Conservation (phyloP, 2,113 vertebrate genomes). For the Orcinus orca region DNA sequence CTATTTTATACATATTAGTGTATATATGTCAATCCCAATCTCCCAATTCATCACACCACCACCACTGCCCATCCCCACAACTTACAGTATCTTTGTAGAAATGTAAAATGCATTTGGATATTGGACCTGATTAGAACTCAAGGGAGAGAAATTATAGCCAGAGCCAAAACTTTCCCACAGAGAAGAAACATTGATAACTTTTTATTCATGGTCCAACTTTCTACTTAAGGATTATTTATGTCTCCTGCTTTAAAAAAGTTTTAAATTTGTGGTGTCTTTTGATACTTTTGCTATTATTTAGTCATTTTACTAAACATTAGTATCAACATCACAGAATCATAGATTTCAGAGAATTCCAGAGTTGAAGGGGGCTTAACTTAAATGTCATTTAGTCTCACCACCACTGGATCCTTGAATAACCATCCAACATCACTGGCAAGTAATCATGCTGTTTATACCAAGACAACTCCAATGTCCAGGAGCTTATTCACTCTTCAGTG, state of each 20-base stretch:
- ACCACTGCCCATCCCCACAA: too few relatives aligned
- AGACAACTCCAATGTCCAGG: neutral
- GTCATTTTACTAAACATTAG: neutral
- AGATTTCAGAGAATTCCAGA: conserved; percentile 1
- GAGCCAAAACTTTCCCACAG: neutral
- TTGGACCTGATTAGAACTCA: conserved; percentile 21
- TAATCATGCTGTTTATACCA: neutral
- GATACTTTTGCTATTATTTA: neutral
- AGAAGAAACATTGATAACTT: neutral
- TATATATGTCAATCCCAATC: too few relatives aligned
- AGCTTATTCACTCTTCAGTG: neutral
- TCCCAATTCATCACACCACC: too few relatives aligned
- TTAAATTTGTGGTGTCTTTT: neutral
- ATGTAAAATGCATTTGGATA: neutral
- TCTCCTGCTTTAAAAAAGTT: neutral
- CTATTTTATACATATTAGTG: too few relatives aligned
- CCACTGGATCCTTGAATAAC: neutral
- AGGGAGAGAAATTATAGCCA: neutral
- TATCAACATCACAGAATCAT: neutral
- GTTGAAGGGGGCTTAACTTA: neutral
- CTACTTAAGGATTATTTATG: conserved; percentile 10
- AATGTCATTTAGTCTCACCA: neutral
- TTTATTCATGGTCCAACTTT: neutral
- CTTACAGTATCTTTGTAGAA: neutral
- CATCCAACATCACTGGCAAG: neutral